Evolutionary conservation across 2,113 vertebrate genomes (phyloP), one percentile per base, ranked within the genome.

Genomic region (Recurvirostra avosetta): DNA sequence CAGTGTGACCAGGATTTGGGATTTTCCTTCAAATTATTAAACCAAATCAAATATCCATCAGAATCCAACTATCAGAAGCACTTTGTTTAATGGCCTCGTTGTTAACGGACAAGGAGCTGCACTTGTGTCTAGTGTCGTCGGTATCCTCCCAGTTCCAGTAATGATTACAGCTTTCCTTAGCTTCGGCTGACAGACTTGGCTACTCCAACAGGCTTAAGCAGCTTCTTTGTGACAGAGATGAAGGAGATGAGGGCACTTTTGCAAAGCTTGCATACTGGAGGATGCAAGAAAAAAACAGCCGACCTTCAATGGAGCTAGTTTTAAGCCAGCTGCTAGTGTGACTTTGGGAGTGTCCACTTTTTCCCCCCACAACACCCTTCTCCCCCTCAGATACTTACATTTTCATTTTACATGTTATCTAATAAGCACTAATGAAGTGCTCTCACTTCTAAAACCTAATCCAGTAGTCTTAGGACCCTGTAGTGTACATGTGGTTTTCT

Each of bases 61-160:
- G 70, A 56, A 43, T 12, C 15, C 77, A 82, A 12, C 41, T 36
- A 36, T 36, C 23, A 80, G 45, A 6, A 77, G 34, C 59, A 16
- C 67, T 65, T 40, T 16, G 38, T 52, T 55, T 11, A 36, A 22
- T 17, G 32, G 41, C 65, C 47, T 53, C n/a, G 34, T 9, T 63
- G 74, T 45, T 53, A 53, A 40, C 1, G 0, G 47, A 50, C 36
- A 29, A 12, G 38, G 71, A 72, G 43, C 43, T 73, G 83, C 53
- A 16, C 36, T 62, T 5, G 12, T 26, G 23, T 15, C 41, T 22
- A 0, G 11, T 6, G 2, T 0, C 58, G 29, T 9, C 20, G 17
- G 19, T 10, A 3, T 36, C 30, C 25, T 56, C 72, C 58, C 36
- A 4, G 17, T 29, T 71, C 63, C 72, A 75, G 32, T 14, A 6